phyloP scores from a whole-genome alignment of 2,797 vertebrate genomes.

The Cossypha niveicapilla region DNA sequence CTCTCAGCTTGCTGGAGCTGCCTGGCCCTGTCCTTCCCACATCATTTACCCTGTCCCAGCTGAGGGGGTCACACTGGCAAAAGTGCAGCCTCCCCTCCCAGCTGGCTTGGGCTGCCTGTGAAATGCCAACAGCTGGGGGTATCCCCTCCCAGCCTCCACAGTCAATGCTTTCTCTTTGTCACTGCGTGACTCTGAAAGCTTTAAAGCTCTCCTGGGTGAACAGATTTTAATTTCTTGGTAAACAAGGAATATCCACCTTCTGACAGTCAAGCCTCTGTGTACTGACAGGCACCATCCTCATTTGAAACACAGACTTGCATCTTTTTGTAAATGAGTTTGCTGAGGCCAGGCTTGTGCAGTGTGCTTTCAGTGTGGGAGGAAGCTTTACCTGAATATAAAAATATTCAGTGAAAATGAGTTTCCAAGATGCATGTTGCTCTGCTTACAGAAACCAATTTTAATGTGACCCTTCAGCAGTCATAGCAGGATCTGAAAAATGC shows the following conservation, averaged over 20 bases:
- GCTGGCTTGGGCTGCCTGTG: not conserved
- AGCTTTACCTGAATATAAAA: not conserved
- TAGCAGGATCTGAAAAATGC: not conserved
- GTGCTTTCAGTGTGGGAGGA: not conserved
- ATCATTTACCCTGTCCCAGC: accelerated
- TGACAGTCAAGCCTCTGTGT: not conserved
- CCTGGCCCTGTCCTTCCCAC: accelerated
- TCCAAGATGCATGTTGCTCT: not conserved
- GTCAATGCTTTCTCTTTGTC: not conserved
- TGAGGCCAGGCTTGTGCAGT: not conserved
- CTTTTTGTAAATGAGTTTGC: not conserved
- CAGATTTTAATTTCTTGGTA: not conserved
- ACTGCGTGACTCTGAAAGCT: not conserved
- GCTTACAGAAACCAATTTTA: not conserved
- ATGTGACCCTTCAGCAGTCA: not conserved
- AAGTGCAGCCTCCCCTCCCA: not conserved
- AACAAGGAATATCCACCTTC: not conserved
- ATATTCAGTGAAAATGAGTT: not conserved
- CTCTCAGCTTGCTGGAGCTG: not conserved
- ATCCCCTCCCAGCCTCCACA: not conserved
- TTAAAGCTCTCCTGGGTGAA: not conserved
- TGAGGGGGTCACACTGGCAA: too few relatives aligned
- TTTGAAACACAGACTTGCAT: not conserved
- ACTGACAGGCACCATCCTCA: not conserved
- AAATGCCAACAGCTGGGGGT: not conserved